Percentiles rank a stretch among this genome's conserved stretches.
Conservation (phyloP, 2,797 vertebrate genomes). For the Amblyopsis hoosieri region DNA sequence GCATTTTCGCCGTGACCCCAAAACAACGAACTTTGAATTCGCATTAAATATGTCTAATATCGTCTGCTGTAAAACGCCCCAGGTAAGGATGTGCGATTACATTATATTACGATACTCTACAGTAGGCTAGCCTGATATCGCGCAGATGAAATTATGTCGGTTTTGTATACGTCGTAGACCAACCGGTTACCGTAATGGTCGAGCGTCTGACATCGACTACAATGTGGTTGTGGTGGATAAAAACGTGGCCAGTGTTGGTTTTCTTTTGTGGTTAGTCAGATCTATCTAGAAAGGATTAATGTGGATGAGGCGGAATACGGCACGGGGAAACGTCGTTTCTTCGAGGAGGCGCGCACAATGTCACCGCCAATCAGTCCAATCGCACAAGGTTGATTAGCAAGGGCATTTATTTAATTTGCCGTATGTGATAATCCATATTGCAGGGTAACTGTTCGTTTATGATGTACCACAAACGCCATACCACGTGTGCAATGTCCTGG, state of each 20-base stretch:
- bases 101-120: no score
- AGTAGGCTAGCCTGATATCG: neutral
- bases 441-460: no score
- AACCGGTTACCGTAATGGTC: neutral
- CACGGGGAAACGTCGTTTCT: no score
- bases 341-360: slow-evolving; percentile 25
- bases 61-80: slow-evolving; percentile 74
- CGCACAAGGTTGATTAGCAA: neutral
- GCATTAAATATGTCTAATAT: slow-evolving; percentile 83
- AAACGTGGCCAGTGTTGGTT: neutral
- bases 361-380: slow-evolving; percentile 12
- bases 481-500: no score
- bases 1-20: slow-evolving; percentile 44
- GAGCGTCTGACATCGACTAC: neutral
- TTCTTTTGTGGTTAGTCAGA: neutral
- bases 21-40: slow-evolving; percentile 72
- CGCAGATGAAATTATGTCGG: neutral
- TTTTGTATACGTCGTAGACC: slow-evolving; percentile 16
- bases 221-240: neutral
- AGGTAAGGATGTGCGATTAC: slow-evolving; percentile 66
- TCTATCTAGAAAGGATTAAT: no score
- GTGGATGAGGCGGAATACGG: neutral
- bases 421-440: no score
- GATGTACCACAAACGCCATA: no score
- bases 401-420: neutral